Percentiles rank a stretch among this genome's conserved stretches.
Evolutionary conservation across 2,113 vertebrate genomes (phyloP).

Genomic region (Arothron firmamentum): DNA sequence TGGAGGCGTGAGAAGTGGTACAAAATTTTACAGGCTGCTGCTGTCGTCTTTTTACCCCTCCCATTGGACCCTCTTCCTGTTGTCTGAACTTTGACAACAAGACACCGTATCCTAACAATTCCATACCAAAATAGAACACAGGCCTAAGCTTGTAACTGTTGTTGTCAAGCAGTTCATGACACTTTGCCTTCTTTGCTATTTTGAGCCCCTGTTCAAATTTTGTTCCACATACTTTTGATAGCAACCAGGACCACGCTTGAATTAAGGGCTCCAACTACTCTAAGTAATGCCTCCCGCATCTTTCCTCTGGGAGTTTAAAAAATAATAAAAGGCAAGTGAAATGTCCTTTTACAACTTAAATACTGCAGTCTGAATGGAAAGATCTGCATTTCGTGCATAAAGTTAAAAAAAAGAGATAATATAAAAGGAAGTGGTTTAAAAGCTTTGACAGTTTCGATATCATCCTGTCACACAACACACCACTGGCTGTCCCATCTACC

Average conservation of each 20-base stretch:
- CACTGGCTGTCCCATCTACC: no score
- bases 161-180: constrained; percentile 49
- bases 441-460: constrained; percentile 13
- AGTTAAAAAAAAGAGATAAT: no score
- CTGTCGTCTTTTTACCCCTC: constrained; percentile 9
- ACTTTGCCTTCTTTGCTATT: constrained; percentile 25
- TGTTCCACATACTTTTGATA: constrained; percentile 5
- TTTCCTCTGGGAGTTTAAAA: no score
- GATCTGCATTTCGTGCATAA: no score
- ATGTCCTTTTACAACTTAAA: no score
- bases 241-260: constrained; percentile 4
- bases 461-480: constrained; percentile 16
- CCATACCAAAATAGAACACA: constrained; percentile 43
- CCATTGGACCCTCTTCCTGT: constrained; percentile 30
- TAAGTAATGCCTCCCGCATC: no score
- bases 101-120: constrained; percentile 39
- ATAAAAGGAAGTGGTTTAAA: neutral
- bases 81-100: constrained; percentile 37
- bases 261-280: neutral
- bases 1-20: neutral
- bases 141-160: constrained; percentile 31
- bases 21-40: constrained; percentile 4
- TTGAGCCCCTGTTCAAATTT: constrained; percentile 17
- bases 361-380: no score
- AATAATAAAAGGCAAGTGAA: no score